phyloP scores from a whole-genome alignment of 1,140 invertebrate species.

The Augochlora pura region DNA sequence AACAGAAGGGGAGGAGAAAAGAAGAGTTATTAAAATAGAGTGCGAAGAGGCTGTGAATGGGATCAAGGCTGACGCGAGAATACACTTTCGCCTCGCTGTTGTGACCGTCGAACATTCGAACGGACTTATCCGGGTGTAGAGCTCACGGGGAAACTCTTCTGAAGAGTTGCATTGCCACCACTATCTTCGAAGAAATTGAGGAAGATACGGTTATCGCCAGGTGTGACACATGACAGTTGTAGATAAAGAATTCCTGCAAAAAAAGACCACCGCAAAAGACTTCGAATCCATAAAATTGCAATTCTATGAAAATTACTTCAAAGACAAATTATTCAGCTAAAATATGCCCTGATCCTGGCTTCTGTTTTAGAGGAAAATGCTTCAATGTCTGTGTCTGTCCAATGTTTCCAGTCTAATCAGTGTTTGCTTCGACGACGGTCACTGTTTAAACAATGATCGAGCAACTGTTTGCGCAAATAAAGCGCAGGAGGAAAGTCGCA shows the following conservation, averaged over 20 bases:
- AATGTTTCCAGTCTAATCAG: not conserved
- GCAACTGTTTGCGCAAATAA: conserved; percentile 36
- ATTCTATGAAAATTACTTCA: not conserved
- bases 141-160: not conserved
- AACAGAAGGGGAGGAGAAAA: too few relatives aligned
- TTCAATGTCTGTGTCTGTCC: too few relatives aligned
- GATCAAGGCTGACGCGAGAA: conserved; percentile 29
- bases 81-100: conserved; percentile 17
- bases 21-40: conserved; percentile 8
- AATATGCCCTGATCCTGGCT: not conserved
- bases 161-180: not conserved
- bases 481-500: not conserved
- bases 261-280: too few relatives aligned
- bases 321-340: too few relatives aligned
- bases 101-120: conserved; percentile 2
- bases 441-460: conserved; percentile 25
- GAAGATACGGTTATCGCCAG: conserved; percentile 61
- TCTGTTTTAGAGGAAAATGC: not conserved
- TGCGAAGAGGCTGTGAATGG: not conserved
- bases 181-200: conserved; percentile 51
- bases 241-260: conserved; percentile 23
- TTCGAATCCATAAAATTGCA: conserved; percentile 10
- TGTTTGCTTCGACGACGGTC: not conserved
- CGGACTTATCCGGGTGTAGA: not conserved
- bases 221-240: conserved; percentile 27